Base-by-base conservation (phyloP, 2,888 invertebrate species). In the Drosophila recens region DNA sequence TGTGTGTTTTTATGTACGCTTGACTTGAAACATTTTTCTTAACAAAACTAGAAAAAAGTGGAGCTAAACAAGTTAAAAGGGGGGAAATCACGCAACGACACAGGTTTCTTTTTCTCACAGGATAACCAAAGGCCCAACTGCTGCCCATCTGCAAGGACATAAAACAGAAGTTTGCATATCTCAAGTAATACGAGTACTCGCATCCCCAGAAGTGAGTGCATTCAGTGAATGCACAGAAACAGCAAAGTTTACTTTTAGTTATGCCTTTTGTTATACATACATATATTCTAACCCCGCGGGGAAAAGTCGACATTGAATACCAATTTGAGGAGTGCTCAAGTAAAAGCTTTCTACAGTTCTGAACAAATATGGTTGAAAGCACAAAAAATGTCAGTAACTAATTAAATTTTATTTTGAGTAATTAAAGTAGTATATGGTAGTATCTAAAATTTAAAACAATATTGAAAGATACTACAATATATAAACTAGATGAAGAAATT, bases 131-230 rank as follows among this genome's bases (percentile, higher is more conserved):
- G 42, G 42, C 15, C 30, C 52, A 82, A 56, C 56, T 56, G 65
- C 61, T 63, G 72, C 43, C 42, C 54, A 66, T 52, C 51, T 59
- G 62, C 34, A 75, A 72, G 71, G 75, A 87, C 76, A 83, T 81
- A 66, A 74, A 75, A 67, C 69, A 75, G 64, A 84, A 82, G 77
- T 84, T 87, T 83, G 77, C 80, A 81, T 84, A 75, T 84, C 77
- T 67, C 67, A 72, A 80, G 69, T 53, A 72, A 75, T 23, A 43
- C 43, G 62, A 36, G 36, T 15, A 42, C 48, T 33, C 49, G 23
- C n/a, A 38, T 45, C 33, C 33, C 56, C 67, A 54, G 65, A 33
- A 59, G 45, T 59, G 45, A 56, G 43, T 67, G 61, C 66, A 68
- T 62, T 64, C 63, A 30, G 17, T 45, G 33, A 33, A 27, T 69